A percentile compares a stretch with the other conserved stretches of the same genome.
These are phyloP conservation scores for Hephaestus fuliginosus DNA, from an alignment of 2,797 vertebrate genomes.

Conservation along the genomic window DNA sequence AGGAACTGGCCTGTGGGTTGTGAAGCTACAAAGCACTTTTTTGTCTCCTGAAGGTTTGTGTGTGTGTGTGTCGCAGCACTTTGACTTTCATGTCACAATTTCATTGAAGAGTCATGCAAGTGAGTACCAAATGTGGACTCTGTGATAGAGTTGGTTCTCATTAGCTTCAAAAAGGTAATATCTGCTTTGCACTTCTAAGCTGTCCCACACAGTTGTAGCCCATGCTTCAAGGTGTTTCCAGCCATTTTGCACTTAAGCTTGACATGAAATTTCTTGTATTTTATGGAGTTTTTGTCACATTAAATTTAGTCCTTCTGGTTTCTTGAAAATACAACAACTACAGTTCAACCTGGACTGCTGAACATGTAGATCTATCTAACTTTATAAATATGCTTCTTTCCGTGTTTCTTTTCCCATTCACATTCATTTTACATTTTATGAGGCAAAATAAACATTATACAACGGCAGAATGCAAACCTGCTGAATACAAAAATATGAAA, in stretches of 20 bases:
- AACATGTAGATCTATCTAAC: neutral
- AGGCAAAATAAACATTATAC: neutral
- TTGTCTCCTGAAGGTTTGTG: slow-evolving; percentile 25
- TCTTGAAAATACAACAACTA: neutral
- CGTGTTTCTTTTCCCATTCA: neutral
- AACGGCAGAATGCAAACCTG: neutral
- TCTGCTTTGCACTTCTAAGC: slow-evolving; percentile 16
- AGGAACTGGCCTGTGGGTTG: slow-evolving; percentile 33
- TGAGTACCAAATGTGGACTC: neutral
- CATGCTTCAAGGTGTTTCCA: slow-evolving; percentile 22
- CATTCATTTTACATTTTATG: neutral
- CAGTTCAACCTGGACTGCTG: neutral
- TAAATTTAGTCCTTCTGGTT: slow-evolving; percentile 10
- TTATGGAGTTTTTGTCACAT: slow-evolving; percentile 20
- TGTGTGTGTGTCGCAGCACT: slow-evolving; percentile 9
- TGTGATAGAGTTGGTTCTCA: slow-evolving; percentile 6
- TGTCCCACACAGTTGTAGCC: neutral
- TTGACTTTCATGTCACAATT: slow-evolving; percentile 23
- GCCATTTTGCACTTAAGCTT: slow-evolving; percentile 7
- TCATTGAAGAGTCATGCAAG: slow-evolving; percentile 16
- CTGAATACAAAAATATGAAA: neutral
- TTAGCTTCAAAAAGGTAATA: neutral
- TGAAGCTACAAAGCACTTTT: slow-evolving; percentile 49
- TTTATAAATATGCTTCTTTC: neutral
- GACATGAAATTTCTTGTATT: slow-evolving; percentile 17